Conservation (phyloP, 2,113 vertebrate genomes). For the Hystrix brachyura region DNA sequence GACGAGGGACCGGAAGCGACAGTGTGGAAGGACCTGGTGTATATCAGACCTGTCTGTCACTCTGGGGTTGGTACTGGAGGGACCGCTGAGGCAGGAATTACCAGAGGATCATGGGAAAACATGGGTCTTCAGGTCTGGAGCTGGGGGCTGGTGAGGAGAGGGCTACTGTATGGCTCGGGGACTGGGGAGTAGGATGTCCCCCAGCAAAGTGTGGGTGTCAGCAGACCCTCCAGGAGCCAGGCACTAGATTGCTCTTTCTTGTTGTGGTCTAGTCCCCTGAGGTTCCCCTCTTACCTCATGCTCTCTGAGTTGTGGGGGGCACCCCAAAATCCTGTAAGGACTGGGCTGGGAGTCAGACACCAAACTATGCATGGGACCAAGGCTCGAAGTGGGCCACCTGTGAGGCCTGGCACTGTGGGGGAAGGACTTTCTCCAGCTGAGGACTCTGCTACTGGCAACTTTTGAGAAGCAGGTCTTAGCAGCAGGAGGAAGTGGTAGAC, state of each 20-base stretch:
- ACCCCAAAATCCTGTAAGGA: neutral
- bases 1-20: neutral
- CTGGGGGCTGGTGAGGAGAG: neutral
- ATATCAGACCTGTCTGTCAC: fast-evolving
- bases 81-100: fast-evolving
- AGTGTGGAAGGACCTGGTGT: neutral
- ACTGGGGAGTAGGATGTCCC: neutral
- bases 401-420: neutral
- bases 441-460: neutral
- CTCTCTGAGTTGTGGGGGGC: neutral
- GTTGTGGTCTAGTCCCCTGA: neutral
- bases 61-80: too few relatives aligned
- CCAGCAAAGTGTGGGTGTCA: too few relatives aligned
- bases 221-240: neutral
- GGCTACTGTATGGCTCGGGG: neutral
- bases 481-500: neutral
- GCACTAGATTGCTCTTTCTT: neutral
- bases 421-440: neutral
- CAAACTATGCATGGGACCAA: neutral
- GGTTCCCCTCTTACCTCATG: neutral
- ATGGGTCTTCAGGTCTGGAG: fast-evolving
- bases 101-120: neutral
- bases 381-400: too few relatives aligned
- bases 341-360: neutral
- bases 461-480: neutral